Evolutionary conservation across 2,113 vertebrate species (phyloP).

Genomic region (Atractosteus spatula): DNA sequence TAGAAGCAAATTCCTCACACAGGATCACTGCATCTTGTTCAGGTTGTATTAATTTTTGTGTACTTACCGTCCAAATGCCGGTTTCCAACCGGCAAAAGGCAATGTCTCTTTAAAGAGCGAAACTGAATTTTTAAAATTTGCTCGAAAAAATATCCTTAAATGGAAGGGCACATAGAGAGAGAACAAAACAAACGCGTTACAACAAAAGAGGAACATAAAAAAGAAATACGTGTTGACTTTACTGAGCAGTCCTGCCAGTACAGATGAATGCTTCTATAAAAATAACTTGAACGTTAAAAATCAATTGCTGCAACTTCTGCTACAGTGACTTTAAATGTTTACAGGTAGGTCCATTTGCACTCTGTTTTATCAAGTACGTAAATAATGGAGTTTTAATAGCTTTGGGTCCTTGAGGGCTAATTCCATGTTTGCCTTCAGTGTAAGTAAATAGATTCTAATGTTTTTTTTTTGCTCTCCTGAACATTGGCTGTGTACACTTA

Average conservation of each 20-base stretch:
- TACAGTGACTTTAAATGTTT: background rate
- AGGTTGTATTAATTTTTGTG: too few relatives aligned
- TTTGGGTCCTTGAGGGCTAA: background rate
- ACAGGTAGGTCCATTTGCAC: background rate
- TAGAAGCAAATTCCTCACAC: too few relatives aligned
- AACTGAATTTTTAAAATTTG: too few relatives aligned
- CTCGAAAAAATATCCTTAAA: too few relatives aligned
- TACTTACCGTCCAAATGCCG: too few relatives aligned
- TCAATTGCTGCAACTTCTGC: background rate
- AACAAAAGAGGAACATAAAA: background rate
- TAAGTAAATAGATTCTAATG: background rate
- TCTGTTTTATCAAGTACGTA: background rate
- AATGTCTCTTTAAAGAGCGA: too few relatives aligned
- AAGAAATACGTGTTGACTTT: background rate
- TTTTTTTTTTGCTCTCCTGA: background rate
- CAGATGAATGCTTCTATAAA: background rate
- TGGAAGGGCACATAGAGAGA: too few relatives aligned
- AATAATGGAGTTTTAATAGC: background rate
- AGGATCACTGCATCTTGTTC: too few relatives aligned
- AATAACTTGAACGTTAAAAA: background rate
- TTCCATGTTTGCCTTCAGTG: background rate
- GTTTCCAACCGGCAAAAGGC: too few relatives aligned
- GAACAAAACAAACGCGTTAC: background rate
- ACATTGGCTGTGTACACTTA: background rate
- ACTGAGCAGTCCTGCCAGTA: background rate